A percentile compares a stretch with the other conserved stretches of the same genome.
These are phyloP conservation scores for Parauchenoglanis ngamensis DNA, from an alignment of 2,797 vertebrate genomes.

Conservation along the genomic window DNA sequence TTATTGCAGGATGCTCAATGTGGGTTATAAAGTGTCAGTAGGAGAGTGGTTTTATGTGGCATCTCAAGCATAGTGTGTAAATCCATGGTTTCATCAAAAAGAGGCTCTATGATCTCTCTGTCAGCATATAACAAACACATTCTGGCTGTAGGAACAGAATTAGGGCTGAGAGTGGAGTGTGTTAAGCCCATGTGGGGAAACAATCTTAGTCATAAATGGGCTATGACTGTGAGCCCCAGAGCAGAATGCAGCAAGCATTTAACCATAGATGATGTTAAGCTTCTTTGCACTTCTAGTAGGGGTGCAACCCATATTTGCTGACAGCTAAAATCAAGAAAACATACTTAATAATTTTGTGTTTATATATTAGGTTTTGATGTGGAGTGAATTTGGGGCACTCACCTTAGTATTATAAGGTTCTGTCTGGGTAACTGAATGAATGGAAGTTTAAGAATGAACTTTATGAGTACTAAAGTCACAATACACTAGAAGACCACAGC, in stretches of 20 bases:
- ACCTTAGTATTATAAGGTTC: background rate
- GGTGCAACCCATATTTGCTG: background rate
- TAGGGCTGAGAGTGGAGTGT: slow-evolving; percentile 18
- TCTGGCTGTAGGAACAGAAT: slow-evolving; percentile 35
- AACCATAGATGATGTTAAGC: slow-evolving; percentile 1
- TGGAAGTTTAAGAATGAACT: background rate
- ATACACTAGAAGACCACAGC: background rate
- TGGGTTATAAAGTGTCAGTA: slow-evolving; percentile 51
- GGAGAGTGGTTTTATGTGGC: slow-evolving; percentile 30
- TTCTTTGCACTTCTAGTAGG: background rate
- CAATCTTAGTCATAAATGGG: slow-evolving; percentile 32
- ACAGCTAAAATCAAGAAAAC: background rate
- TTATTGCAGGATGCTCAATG: slow-evolving; percentile 58
- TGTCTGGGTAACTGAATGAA: background rate
- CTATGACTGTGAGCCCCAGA: slow-evolving; percentile 19
- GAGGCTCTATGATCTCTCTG: slow-evolving; percentile 39
- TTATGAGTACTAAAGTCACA: background rate
- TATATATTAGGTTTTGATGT: background rate
- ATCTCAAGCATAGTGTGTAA: slow-evolving; percentile 41
- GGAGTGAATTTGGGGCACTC: background rate
- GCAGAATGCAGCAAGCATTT: slow-evolving; percentile 3
- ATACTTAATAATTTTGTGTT: background rate
- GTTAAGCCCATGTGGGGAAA: slow-evolving; percentile 37
- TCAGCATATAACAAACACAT: slow-evolving; percentile 38
- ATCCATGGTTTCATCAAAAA: slow-evolving; percentile 29